These are phyloP conservation scores for Molothrus aeneus DNA, from an alignment of 2,797 vertebrate genomes.

Conservation along the genomic window DNA sequence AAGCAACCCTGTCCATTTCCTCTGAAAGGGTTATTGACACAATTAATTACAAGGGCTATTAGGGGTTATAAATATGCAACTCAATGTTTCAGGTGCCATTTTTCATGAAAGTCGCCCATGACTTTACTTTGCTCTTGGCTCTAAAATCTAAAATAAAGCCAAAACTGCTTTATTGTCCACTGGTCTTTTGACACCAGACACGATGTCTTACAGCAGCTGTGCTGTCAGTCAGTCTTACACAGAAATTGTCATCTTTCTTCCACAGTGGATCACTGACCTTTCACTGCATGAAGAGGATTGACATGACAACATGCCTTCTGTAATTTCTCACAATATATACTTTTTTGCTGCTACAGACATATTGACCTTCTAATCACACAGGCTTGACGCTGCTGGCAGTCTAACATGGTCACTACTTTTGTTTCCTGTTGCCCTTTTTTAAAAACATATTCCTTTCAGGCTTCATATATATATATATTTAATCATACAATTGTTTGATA, in stretches of 20 bases:
- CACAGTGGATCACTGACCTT: conserved; percentile 35
- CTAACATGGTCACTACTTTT: not conserved
- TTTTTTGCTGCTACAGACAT: not conserved
- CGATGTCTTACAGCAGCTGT: not conserved
- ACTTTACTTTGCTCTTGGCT: not conserved
- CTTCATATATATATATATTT: not conserved
- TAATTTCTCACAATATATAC: conserved; percentile 30
- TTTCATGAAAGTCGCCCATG: not conserved
- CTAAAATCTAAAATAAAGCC: not conserved
- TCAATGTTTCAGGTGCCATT: not conserved
- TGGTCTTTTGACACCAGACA: conserved; percentile 6
- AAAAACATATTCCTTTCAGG: not conserved
- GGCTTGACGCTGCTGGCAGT: not conserved
- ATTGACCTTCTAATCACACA: conserved; percentile 34
- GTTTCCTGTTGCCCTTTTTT: not conserved
- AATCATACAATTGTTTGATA: not conserved
- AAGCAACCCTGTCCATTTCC: not conserved
- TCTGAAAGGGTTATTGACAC: not conserved
- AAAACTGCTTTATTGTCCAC: not conserved
- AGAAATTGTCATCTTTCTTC: conserved; percentile 45
- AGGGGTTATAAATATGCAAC: not conserved
- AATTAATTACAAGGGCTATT: not conserved
- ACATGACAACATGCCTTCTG: conserved; percentile 4
- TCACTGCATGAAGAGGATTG: conserved; percentile 36
- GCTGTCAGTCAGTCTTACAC: conserved; percentile 62